Conservation (phyloP, 2,797 vertebrate species). For the Melanogrammus aeglefinus region DNA sequence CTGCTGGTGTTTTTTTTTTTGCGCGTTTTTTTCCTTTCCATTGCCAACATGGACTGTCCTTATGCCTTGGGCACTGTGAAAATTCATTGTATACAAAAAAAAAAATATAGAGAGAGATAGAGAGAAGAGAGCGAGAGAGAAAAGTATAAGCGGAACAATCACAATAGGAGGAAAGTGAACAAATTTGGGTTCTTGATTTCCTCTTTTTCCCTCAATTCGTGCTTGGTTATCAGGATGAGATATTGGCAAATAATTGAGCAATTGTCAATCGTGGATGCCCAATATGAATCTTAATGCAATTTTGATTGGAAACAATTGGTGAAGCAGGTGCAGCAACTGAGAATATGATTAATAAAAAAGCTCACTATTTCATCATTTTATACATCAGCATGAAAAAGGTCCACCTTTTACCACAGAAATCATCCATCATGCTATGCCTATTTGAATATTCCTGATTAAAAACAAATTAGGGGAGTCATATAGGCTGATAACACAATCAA, state of each 20-base stretch:
- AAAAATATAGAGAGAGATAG: neutral
- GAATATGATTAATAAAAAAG: conserved; percentile 73
- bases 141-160: conserved; percentile 61
- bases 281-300: conserved; percentile 75
- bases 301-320: conserved; percentile 76
- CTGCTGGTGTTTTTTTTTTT: neutral
- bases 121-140: conserved; percentile 70
- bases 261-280: conserved; percentile 54
- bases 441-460: conserved; percentile 77
- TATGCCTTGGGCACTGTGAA: conserved; percentile 84
- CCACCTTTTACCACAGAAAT: conserved; percentile 69
- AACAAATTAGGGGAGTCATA: conserved; percentile 75
- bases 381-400: conserved; percentile 74
- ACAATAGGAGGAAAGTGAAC: conserved; percentile 69
- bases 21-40: conserved; percentile 4
- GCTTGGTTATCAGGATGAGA: conserved; percentile 70
- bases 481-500: conserved; percentile 74
- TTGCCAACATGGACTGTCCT: conserved; percentile 57
- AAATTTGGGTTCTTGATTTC: conserved; percentile 70
- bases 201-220: conserved; percentile 69
- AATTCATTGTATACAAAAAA: conserved; percentile 80
- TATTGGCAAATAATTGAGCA: conserved; percentile 73
- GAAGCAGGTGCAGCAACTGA: conserved; percentile 73
- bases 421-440: conserved; percentile 74
- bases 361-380: conserved; percentile 72